Percentiles rank a stretch among this genome's conserved stretches.
phyloP scores from a whole-genome alignment of 2,113 vertebrate genomes.

The Oncorhynchus mykiss region DNA sequence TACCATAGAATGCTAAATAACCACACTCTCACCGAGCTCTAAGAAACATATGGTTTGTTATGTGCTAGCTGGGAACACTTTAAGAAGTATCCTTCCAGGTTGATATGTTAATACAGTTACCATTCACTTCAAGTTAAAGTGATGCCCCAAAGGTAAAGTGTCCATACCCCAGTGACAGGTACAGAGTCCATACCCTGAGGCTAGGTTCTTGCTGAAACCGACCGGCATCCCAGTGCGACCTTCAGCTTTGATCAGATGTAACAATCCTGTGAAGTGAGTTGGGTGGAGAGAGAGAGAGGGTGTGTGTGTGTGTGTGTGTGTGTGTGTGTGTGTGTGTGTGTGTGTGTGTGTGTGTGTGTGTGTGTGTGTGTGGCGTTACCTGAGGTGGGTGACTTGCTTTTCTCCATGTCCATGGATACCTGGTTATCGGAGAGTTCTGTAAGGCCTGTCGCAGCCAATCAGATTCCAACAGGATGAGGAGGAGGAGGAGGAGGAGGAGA shows the following conservation, averaged over 20 bases:
- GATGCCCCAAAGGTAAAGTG: not conserved
- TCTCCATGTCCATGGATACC: slow-evolving; percentile 89
- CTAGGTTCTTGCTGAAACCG: not conserved
- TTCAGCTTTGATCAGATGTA: not conserved
- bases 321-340: not conserved
- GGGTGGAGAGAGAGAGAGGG: not conserved
- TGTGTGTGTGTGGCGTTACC: slow-evolving; percentile 73
- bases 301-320: slow-evolving; percentile 2
- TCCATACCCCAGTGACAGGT: not conserved
- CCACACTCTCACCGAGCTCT: no score
- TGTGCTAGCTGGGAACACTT: no score
- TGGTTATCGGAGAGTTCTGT: slow-evolving; percentile 95
- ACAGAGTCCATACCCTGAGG: not conserved
- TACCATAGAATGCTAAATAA: no score
- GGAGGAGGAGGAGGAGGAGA: slow-evolving; percentile 29
- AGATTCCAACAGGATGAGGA: slow-evolving; percentile 29
- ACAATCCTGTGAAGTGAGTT: not conserved
- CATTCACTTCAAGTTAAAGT: not conserved
- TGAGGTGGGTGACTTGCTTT: slow-evolving; percentile 97
- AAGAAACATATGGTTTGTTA: no score
- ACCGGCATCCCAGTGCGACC: not conserved
- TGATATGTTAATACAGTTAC: not conserved
- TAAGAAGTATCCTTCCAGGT: no score
- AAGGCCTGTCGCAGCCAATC: slow-evolving; percentile 79
- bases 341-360: slow-evolving; percentile 2